Percentiles rank a stretch among this genome's conserved stretches.
Evolutionary conservation across 2,888 invertebrate species (phyloP).

Genomic region (Agrotis ipsilon): DNA sequence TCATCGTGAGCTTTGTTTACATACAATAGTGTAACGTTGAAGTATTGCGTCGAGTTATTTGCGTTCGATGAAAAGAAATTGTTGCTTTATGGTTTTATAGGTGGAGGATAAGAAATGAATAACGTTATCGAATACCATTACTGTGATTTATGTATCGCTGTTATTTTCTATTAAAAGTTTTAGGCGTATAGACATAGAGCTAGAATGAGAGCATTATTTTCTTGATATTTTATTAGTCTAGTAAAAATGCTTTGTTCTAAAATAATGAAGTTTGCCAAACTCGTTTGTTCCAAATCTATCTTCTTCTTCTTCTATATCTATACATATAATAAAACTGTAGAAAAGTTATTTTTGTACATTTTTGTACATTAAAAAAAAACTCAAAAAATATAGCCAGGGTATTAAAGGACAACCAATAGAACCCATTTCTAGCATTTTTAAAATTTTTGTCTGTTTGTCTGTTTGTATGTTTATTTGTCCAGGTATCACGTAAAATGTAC

Average conservation of each 20-base stretch:
- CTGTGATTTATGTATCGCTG: conserved; percentile 16
- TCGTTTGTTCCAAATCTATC: too few species aligned
- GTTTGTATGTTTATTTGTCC: too few species aligned
- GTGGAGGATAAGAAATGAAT: conserved; percentile 31
- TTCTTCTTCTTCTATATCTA: too few species aligned
- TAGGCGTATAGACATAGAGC: not conserved
- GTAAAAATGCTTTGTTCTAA: not conserved
- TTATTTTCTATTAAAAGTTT: conserved; percentile 6
- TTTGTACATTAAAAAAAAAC: too few species aligned
- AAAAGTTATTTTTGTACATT: too few species aligned
- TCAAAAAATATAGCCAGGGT: too few species aligned
- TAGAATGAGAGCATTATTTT: not conserved
- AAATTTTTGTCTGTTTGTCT: too few species aligned
- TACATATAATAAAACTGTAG: too few species aligned
- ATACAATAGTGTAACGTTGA: conserved; percentile 19
- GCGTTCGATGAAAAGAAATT: conserved; percentile 16
- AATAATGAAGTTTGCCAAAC: too few species aligned
- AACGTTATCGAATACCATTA: conserved; percentile 8
- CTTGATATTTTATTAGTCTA: not conserved
- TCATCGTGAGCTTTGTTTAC: conserved; percentile 42
- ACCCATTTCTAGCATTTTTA: too few species aligned
- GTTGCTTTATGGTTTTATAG: conserved; percentile 40
- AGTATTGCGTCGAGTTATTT: conserved; percentile 18
- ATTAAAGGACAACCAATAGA: too few species aligned
- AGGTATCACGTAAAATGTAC: too few species aligned